A percentile compares a stretch with the other conserved stretches of the same genome.
These are phyloP conservation scores for Notodonta ziczac DNA, from an alignment of 2,888 invertebrate species.

Conservation along the genomic window DNA sequence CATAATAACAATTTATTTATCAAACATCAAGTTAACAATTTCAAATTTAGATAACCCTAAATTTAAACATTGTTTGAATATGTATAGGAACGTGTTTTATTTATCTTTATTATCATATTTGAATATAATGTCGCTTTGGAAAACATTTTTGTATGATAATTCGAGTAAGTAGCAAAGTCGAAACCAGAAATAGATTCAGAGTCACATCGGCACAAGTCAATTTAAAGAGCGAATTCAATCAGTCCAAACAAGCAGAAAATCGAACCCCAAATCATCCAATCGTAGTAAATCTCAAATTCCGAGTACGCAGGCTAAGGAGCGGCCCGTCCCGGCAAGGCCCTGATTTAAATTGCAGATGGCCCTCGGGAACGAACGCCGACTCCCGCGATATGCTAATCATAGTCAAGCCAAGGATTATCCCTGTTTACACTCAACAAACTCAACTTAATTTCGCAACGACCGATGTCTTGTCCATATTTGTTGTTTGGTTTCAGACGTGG, in stretches of 20 bases:
- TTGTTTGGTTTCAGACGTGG: not conserved
- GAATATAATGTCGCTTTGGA: no score
- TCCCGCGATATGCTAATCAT: conserved; percentile 84
- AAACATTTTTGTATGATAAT: no score
- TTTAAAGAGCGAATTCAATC: conserved; percentile 76
- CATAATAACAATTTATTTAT: no score
- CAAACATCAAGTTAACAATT: no score
- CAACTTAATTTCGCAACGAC: conserved; percentile 82
- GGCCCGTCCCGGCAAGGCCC: conserved; percentile 78
- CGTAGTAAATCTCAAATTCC: conserved; percentile 81
- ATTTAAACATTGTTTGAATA: no score
- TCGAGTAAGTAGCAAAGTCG: conserved; percentile 10
- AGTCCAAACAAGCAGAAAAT: conserved; percentile 81
- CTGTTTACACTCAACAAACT: conserved; percentile 85
- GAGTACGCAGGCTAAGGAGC: conserved; percentile 78
- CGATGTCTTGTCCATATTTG: conserved; percentile 67
- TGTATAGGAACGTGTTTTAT: no score
- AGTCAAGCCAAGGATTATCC: conserved; percentile 84
- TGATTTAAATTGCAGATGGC: conserved; percentile 84
- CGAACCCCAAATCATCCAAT: conserved; percentile 82
- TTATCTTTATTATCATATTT: no score
- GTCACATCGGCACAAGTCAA: conserved; percentile 60
- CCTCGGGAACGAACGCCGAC: conserved; percentile 78
- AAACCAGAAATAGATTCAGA: conserved; percentile 31
- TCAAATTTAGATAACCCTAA: no score